phyloP scores from a whole-genome alignment of 2,797 vertebrate genomes.

The Tragopan temminckii region DNA sequence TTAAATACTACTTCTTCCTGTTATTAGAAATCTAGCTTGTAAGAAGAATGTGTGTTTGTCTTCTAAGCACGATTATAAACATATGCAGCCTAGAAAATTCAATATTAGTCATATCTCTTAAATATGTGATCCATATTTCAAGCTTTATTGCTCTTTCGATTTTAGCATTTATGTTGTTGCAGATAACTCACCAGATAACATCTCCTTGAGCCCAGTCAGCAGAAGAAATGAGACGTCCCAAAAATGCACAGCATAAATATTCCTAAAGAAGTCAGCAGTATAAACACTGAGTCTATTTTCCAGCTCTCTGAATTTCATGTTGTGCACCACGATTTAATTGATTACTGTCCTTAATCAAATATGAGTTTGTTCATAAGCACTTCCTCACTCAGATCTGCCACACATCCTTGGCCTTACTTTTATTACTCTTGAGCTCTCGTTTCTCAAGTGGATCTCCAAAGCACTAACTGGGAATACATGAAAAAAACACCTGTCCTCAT shows the following conservation, averaged over 20 bases:
- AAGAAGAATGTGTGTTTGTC: background rate
- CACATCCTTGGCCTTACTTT: background rate
- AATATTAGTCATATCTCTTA: conserved; percentile 1
- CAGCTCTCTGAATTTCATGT: background rate
- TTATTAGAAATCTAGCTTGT: background rate
- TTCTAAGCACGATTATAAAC: background rate
- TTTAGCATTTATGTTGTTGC: background rate
- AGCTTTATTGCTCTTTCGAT: background rate
- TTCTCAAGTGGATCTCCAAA: background rate
- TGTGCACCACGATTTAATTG: background rate
- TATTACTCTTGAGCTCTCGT: background rate
- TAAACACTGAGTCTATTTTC: background rate
- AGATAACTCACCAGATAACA: background rate
- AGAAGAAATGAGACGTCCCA: conserved; percentile 10
- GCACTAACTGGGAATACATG: background rate
- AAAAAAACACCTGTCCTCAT: background rate
- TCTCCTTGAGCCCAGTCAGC: conserved; percentile 24
- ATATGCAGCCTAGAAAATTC: background rate
- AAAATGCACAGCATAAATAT: conserved; percentile 19
- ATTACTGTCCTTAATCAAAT: background rate
- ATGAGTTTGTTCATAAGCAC: background rate
- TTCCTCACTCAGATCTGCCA: background rate
- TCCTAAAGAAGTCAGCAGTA: background rate
- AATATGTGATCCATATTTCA: background rate
- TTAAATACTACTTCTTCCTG: background rate